Base-by-base conservation (phyloP, 2,888 invertebrate genomes). In the Lamellibrachia satsuma region DNA sequence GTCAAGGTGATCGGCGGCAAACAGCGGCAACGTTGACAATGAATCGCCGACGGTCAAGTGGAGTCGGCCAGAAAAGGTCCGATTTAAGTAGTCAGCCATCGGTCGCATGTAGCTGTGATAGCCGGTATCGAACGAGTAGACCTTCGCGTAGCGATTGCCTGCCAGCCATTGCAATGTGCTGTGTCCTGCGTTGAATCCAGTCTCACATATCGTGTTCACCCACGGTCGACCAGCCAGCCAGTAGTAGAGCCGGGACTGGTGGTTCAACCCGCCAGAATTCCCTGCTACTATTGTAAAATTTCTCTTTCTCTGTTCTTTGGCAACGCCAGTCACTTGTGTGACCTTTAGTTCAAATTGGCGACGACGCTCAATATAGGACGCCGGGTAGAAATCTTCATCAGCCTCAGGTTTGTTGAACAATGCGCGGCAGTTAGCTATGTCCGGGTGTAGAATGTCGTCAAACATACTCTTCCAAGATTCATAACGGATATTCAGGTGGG, bases 51-150 rank as follows among this genome's bases (percentile, higher is more conserved):
- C 93, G 55, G 57, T 91, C 9, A 93, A 11, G 52, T 39, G 55
- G 15, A 93, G 90, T 8, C 94, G 91, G n/a, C 91, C 92, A 2
- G 92, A 90, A 75, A 93, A 94, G 8, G 51, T 27, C 11, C 60
- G 39, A 1, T 91, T 8, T 4, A 94, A 91, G 52, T 92, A 94
- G 4, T 92, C 91, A 6, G 93, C 93, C 93, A 94, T 93, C 6
- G 92, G 92, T 8, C 22, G 22, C 7, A 93, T 90, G 92, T 93
- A 94, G 0, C 8, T 15, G 91, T 94, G 93, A n/a, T 60, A 22
- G 15, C 93, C 94, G 51, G 94, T 90, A 90, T 94, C 94, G 92
- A 94, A 94, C 1, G 94, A 94, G n/a, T 93, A 92, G 4, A 94
- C 93, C 4, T 92, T 90, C 57, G 90, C 90, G n/a, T 75, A 52